These are phyloP conservation scores for Paracentrotus lividus DNA, from an alignment of 53 echinoderm and acorn worm genomes.

Conservation along the genomic window DNA sequence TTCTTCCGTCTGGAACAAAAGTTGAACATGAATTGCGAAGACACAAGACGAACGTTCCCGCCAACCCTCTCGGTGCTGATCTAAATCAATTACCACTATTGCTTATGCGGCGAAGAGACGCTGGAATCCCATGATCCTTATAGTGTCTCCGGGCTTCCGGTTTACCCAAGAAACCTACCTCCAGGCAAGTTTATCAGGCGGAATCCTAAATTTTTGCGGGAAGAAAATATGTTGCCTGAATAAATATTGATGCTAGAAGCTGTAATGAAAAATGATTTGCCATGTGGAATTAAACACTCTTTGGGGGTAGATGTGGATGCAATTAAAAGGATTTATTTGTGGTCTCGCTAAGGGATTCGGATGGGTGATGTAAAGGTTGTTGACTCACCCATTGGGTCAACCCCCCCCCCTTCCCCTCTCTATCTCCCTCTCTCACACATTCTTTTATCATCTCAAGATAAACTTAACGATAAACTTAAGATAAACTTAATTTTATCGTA, in stretches of 20 bases:
- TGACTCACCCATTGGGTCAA: neutral
- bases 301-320: neutral
- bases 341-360: neutral
- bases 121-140: neutral
- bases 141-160: neutral
- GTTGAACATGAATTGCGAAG: neutral
- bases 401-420: neutral
- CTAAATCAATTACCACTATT: neutral
- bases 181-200: neutral
- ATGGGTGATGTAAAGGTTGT: neutral
- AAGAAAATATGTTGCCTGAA: slow-evolving; percentile 6
- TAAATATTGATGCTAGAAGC: slow-evolving; percentile 44
- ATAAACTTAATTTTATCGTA: too few relatives aligned
- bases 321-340: neutral
- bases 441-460: neutral
- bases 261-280: slow-evolving; percentile 4
- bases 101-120: neutral
- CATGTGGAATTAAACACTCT: slow-evolving; percentile 1
- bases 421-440: neutral
- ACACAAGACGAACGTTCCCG: neutral
- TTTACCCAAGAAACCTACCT: neutral
- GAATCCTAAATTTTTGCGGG: neutral
- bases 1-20: too few relatives aligned
- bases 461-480: too few relatives aligned
- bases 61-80: neutral